phyloP scores from a whole-genome alignment of 2,797 vertebrate species.

The Poecilia picta region DNA sequence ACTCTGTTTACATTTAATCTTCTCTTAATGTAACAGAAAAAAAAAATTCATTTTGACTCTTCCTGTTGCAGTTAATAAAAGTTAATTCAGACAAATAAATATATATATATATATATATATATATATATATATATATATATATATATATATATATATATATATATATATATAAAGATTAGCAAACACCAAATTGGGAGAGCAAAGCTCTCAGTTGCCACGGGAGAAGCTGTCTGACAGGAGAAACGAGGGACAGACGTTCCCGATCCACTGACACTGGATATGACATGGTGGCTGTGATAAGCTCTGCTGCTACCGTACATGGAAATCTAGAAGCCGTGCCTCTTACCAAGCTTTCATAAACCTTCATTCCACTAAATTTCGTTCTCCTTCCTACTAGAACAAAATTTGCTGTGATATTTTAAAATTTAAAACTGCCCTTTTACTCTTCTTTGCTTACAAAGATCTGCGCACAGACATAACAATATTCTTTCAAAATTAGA shows the following conservation, averaged over 20 bases:
- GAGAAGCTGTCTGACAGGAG: constrained; percentile 1
- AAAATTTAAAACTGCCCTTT: neutral
- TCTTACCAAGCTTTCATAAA: constrained; percentile 26
- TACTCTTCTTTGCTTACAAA: neutral
- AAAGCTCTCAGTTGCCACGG: neutral
- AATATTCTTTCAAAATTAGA: neutral
- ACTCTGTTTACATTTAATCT: neutral
- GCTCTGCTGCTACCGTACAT: constrained; percentile 20
- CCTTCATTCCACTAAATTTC: constrained; percentile 14
- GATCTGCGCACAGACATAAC: neutral
- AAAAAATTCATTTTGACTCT: neutral
- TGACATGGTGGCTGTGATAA: constrained; percentile 32
- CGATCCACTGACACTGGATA: constrained; percentile 21
- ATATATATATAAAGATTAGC: neutral
- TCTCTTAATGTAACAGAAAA: neutral
- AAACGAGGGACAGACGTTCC: constrained; percentile 9
- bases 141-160: constrained; percentile 5
- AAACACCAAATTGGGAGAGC: neutral
- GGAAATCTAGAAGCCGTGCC: constrained; percentile 21
- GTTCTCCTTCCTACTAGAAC: constrained; percentile 14
- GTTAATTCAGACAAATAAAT: neutral
- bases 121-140: neutral
- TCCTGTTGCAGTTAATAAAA: neutral
- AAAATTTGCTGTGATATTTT: neutral
- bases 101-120: constrained; percentile 2